Evolutionary conservation across 2,113 vertebrate species (phyloP).

Genomic region (Lampris incognitus): DNA sequence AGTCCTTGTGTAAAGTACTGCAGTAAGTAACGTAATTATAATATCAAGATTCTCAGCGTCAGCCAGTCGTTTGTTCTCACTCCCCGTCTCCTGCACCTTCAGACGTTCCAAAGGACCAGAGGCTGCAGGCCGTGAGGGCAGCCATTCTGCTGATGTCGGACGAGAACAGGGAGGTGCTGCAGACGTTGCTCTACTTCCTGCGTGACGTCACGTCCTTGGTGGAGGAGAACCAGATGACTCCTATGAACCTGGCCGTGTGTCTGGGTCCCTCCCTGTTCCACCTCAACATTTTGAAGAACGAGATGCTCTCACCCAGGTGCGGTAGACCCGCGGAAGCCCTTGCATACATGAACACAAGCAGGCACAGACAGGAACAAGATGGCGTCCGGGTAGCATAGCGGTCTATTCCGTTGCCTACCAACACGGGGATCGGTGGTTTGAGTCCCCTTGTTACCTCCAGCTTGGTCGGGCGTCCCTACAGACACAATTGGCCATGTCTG

Average conservation of each 20-base stretch:
- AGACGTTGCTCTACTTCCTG: constrained; percentile 93
- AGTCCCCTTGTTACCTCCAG: no score
- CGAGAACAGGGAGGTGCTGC: constrained; percentile 93
- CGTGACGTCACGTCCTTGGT: constrained; percentile 88
- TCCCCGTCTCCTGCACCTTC: not conserved
- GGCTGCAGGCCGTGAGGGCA: constrained; percentile 89
- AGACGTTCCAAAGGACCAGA: constrained; percentile 95
- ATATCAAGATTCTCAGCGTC: not conserved
- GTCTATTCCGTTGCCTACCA: no score
- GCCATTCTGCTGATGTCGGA: constrained; percentile 95
- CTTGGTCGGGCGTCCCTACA: no score
- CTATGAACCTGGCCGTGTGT: constrained; percentile 96
- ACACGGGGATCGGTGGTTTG: no score
- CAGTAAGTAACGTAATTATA: not conserved
- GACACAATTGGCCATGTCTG: no score
- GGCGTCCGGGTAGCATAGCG: no score
- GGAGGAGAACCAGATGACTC: constrained; percentile 97
- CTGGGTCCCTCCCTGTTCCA: constrained; percentile 97
- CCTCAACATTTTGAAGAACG: constrained; percentile 93
- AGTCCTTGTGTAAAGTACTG: no score
- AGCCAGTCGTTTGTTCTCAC: not conserved
- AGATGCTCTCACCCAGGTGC: constrained; percentile 90
- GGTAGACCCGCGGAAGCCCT: not conserved
- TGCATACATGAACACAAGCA: not conserved
- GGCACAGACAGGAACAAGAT: no score